These are phyloP conservation scores for Leptodirus hochenwartii DNA, from an alignment of 2,888 invertebrate species.

Conservation along the genomic window DNA sequence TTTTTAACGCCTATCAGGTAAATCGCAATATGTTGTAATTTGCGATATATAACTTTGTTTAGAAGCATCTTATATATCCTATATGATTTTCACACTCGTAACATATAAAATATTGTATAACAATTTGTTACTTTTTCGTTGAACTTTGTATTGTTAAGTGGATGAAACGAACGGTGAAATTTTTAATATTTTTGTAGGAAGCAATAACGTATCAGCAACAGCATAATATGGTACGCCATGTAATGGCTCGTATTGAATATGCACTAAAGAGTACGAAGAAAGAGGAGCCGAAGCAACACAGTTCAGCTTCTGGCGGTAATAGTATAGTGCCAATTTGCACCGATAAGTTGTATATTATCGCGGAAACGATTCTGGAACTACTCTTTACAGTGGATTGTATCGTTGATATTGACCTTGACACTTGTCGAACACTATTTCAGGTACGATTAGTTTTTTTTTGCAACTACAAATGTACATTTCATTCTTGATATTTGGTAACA, in stretches of 20 bases:
- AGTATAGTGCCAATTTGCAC: conserved; percentile 42
- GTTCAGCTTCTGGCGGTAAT: conserved; percentile 7
- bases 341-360: conserved; percentile 67
- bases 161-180: background rate
- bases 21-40: no score
- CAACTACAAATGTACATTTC: no score
- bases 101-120: conserved; percentile 1
- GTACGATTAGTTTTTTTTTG: no score
- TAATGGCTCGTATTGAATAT: conserved; percentile 54
- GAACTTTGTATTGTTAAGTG: no score
- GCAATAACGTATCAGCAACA: conserved; percentile 80
- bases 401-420: conserved; percentile 22
- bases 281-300: conserved; percentile 7
- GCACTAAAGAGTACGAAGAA: conserved; percentile 12
- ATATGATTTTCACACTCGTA: no score
- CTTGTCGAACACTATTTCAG: no score
- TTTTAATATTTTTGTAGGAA: conserved; percentile 35
- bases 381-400: conserved; percentile 32
- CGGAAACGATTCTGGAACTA: conserved; percentile 67
- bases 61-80: no score
- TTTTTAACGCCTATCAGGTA: conserved; percentile 33
- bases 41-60: conserved; percentile 3
- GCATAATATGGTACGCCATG: conserved; percentile 63
- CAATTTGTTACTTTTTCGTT: background rate
- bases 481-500: no score